Base-by-base conservation (phyloP, 2,888 invertebrate genomes). In the Eristalinus aeneus region DNA sequence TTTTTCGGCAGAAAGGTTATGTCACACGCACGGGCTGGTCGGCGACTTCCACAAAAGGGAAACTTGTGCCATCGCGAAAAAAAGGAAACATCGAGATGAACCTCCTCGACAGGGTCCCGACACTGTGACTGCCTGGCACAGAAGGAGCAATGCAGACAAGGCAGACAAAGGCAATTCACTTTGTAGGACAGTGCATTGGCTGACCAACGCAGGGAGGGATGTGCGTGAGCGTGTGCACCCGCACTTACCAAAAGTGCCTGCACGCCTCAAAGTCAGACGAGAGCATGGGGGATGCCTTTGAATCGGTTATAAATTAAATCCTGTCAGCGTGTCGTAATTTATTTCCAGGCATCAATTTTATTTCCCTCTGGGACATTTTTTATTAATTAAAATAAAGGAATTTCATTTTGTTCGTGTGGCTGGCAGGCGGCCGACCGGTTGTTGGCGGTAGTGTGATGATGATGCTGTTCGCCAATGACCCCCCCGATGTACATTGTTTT, bases 311-410 rank as follows among this genome's bases (percentile, higher is more conserved):
- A 83, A 87, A 87, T 87, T 78, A 83, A 87, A 87, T 87, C 83
- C 83, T 83, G 87, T 87, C 84, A 84, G 73, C 84, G 60, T 77
- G 76, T 73, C 74, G 84, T 80, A 84, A 87, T 84, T 87, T 87
- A 87, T 87, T 87, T 84, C 67, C 76, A 83, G 79, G 60, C 83
- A 84, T 87, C 84, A 84, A 87, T 87, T 87, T 87, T 87, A 75
- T 87, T 83, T 82, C 81, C 68, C 84, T 77, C 71, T 64, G 80
- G 87, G 74, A 80, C 80, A 84, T 87, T 76, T 84, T 87, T 84
- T 77, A 84, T 84, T 87, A 87, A 84, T 87, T 80, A 84, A 84
- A 87, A 87, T 79, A 84, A 84, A 84, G 83, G 83, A 87, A 87
- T 87, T 79, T 83, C 75, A 83, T 83, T 83, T 87, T 67, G 78